Evolutionary conservation across 2,113 vertebrate genomes (phyloP), one percentile per base, ranked within the genome.

Genomic region (Ornithorhynchus anatinus): DNA sequence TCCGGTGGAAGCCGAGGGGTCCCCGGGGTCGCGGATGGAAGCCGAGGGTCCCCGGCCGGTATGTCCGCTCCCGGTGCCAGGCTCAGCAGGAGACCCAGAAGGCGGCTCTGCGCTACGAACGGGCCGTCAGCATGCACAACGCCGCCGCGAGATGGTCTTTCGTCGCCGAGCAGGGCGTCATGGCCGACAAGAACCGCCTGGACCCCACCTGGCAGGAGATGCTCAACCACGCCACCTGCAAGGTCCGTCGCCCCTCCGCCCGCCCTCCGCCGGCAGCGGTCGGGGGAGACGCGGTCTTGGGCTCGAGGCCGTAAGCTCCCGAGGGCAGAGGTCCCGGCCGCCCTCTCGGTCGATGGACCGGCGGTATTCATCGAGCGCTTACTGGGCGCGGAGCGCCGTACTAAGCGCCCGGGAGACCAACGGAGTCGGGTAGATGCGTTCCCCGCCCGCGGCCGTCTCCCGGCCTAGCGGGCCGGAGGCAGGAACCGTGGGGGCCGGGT

Each of bases 141-240:
- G 96, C 96, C 0, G 96, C 96, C 92, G 96, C 5, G 96, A 98
- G 79, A 98, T 98, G 96, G 96, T 98, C 20, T 96, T 96, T 96
- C 2, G 96, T 98, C 84, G 96, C 96, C 0, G 96, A 98, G 78
- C 96, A 98, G 80, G 96, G 96, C 0, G 94, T 97, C 20, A 81
- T 95, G 86, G 95, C 95, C 0, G 96, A 96, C 80, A 93, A 91
- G 52, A 97, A 96, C 91, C 93, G 95, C 2, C 82, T 97, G 84
- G 96, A 98, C 66, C 95, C 96, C 27, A 97, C 96, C 0, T 98
- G 96, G 96, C 96, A 98, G 77, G 96, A 98, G 84, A 97, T 97
- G 96, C 94, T 98, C 31, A 98, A 98, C 84, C 96, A 97, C 1
- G 95, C 96, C 14, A 98, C 96, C 0, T 84, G 94, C 66, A 98